These are phyloP conservation scores for Cheilosia variabilis DNA, from an alignment of 2,888 invertebrate species.

Conservation along the genomic window DNA sequence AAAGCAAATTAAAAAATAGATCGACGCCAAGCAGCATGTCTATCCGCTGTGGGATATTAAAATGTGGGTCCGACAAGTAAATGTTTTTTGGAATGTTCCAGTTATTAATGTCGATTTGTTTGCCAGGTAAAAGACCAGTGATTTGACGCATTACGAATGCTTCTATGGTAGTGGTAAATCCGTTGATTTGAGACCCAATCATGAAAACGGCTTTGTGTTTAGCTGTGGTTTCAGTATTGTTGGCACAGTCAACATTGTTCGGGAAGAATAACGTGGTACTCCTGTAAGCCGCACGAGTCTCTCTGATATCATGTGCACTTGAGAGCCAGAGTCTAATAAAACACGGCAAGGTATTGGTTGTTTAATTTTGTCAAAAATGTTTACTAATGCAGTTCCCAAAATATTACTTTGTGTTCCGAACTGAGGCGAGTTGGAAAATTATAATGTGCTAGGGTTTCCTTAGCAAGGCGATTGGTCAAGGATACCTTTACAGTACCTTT, in stretches of 20 bases:
- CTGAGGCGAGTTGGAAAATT: no score
- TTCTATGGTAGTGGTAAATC: constrained; percentile 35
- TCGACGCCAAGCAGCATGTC: constrained; percentile 54
- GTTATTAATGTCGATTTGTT: constrained; percentile 21
- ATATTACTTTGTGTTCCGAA: background rate
- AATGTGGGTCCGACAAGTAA: constrained; percentile 39
- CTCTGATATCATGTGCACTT: constrained; percentile 34
- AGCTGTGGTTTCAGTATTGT: background rate
- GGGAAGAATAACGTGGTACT: background rate
- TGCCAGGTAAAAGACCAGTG: constrained; percentile 45
- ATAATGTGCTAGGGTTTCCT: no score
- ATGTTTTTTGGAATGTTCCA: constrained; percentile 43
- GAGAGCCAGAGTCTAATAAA: constrained; percentile 32
- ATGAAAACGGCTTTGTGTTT: constrained; percentile 19
- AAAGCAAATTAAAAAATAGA: constrained; percentile 35
- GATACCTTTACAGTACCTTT: no score
- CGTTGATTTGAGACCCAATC: constrained; percentile 23
- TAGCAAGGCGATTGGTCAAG: no score
- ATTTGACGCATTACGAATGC: constrained; percentile 44
- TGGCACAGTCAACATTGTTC: constrained; percentile 4
- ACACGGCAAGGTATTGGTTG: constrained; percentile 33
- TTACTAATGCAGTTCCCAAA: constrained; percentile 22
- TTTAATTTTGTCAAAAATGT: constrained; percentile 4
- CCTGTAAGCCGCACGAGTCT: constrained; percentile 11
- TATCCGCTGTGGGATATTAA: constrained; percentile 43